A percentile compares a stretch with the other conserved stretches of the same genome.
Evolutionary conservation across 2,888 invertebrate species (phyloP).

Genomic region (Amphipyra tragopoginis): DNA sequence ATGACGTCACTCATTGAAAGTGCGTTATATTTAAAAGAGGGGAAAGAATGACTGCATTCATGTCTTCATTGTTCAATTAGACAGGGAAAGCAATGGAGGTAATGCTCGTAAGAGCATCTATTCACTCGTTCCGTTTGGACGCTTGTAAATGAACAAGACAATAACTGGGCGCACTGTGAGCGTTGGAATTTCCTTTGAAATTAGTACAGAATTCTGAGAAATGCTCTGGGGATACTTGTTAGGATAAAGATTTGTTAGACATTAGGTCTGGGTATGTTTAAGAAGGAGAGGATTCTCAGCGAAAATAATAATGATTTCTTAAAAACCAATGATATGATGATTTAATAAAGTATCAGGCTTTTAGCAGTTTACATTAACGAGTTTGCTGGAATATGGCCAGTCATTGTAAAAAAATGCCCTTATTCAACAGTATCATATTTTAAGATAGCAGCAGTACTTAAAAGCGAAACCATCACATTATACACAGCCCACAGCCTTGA

Average conservation of each 20-base stretch:
- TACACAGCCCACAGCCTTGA: constrained; percentile 61
- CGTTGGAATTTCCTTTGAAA: constrained; percentile 27
- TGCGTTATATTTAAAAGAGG: constrained; percentile 50
- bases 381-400: not conserved
- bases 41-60: constrained; percentile 67
- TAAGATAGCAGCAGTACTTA: constrained; percentile 38
- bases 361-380: not conserved
- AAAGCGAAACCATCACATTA: constrained; percentile 73
- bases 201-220: constrained; percentile 6
- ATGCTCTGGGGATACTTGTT: not conserved
- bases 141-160: constrained; percentile 48
- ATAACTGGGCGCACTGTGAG: constrained; percentile 14
- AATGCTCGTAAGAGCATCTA: constrained; percentile 60
- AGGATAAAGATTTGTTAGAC: not conserved
- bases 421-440: not conserved
- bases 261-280: not conserved
- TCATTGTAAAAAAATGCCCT: not conserved
- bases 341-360: too few relatives aligned
- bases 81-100: constrained; percentile 55
- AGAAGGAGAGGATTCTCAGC: not conserved
- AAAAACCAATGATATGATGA: too few relatives aligned
- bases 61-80: constrained; percentile 72
- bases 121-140: constrained; percentile 60
- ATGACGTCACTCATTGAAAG: constrained; percentile 57
- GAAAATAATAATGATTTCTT: too few relatives aligned